phyloP scores from a whole-genome alignment of 1,140 invertebrate species.

The Drosophila nasuta region DNA sequence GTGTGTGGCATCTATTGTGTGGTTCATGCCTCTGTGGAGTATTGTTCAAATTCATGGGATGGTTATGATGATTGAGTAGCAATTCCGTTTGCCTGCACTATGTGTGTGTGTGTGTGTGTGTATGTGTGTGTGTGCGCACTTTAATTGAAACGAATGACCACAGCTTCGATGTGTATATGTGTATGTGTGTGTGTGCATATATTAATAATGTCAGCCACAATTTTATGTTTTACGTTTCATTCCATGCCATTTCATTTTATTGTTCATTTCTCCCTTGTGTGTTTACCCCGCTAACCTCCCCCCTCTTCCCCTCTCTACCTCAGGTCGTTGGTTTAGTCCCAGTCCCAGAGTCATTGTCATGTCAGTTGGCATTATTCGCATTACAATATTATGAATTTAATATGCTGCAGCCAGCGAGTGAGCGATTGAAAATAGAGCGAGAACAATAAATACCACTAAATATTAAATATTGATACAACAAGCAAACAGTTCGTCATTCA shows the following conservation, averaged over 20 bases:
- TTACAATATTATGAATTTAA: conserved; percentile 34
- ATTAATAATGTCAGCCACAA: conserved; percentile 54
- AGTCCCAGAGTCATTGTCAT: conserved; percentile 15
- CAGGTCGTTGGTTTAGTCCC: neutral
- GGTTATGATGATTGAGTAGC: conserved; percentile 25
- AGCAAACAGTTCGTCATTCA: neutral
- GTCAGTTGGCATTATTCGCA: conserved; percentile 26
- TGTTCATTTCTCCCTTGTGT: conserved; percentile 27
- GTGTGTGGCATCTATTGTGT: neutral
- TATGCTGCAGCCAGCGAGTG: neutral
- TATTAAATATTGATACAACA: conserved; percentile 43
- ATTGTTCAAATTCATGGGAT: conserved; percentile 17
- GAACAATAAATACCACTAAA: conserved; percentile 33
- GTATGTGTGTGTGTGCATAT: conserved; percentile 38
- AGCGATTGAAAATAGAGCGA: neutral
- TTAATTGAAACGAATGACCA: conserved; percentile 53
- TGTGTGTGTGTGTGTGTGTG: conserved; percentile 4
- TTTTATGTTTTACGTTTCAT: conserved; percentile 58
- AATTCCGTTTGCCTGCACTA: conserved; percentile 6
- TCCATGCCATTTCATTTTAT: conserved; percentile 55
- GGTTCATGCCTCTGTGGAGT: neutral
- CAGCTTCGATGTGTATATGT: conserved; percentile 13
- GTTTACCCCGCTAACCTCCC: neutral
- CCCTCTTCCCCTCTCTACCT: neutral
- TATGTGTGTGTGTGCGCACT: conserved; percentile 28